A percentile compares a stretch with the other conserved stretches of the same genome.
These are phyloP conservation scores for Boloria euphrosyne DNA, from an alignment of 2,888 invertebrate genomes.

Conservation along the genomic window DNA sequence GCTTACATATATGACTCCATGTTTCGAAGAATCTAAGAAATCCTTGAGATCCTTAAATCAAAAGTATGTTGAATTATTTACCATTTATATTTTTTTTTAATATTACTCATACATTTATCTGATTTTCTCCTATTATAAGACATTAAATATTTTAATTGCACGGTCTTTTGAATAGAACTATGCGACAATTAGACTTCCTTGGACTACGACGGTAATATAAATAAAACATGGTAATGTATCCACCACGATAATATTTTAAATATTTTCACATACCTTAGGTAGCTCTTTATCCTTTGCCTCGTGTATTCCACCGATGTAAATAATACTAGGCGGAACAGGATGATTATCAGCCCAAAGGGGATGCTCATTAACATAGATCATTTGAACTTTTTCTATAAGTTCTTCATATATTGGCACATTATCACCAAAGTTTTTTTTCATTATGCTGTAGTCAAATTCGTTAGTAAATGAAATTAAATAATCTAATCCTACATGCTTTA, in stretches of 20 bases:
- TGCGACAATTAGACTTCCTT: too few species aligned
- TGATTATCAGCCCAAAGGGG: constrained; percentile 56
- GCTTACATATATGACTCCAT: constrained; percentile 61
- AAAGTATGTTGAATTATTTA: too few species aligned
- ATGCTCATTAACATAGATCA: constrained; percentile 64
- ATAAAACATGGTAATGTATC: background rate
- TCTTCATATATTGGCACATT: constrained; percentile 43
- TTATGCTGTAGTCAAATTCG: constrained; percentile 34
- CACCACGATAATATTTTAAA: background rate
- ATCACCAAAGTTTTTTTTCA: constrained; percentile 44
- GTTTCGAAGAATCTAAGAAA: constrained; percentile 57
- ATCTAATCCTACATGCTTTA: constrained; percentile 30
- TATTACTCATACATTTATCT: too few species aligned
- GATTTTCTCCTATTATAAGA: too few species aligned
- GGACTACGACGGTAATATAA: background rate
- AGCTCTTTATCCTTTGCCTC: constrained; percentile 52
- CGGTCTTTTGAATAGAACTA: too few species aligned
- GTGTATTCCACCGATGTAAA: constrained; percentile 65
- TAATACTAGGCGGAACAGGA: constrained; percentile 61
- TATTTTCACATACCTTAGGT: constrained; percentile 51
- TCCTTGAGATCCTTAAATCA: constrained; percentile 49
- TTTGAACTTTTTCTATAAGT: constrained; percentile 49
- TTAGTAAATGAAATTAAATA: constrained; percentile 21
- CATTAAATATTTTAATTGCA: too few species aligned
- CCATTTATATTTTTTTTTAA: too few species aligned